phyloP scores from a whole-genome alignment of 2,113 vertebrate species.

The Nipponia nippon region DNA sequence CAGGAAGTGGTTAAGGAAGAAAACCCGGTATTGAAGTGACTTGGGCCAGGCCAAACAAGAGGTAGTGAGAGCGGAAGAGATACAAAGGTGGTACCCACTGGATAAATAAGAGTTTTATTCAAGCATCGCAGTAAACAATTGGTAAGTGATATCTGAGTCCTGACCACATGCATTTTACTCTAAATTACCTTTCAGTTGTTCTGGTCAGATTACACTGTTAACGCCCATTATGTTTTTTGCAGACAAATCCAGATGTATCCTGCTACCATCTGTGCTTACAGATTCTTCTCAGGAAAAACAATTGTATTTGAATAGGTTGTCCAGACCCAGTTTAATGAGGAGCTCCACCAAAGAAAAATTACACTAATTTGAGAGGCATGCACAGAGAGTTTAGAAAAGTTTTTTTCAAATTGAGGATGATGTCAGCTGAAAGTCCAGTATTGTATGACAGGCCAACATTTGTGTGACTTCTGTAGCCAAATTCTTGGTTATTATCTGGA shows the following conservation, averaged over 20 bases:
- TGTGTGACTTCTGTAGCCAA: not conserved
- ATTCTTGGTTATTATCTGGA: not conserved
- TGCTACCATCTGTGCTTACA: not conserved
- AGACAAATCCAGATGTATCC: not conserved
- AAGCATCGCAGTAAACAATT: not conserved
- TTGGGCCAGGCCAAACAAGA: not conserved
- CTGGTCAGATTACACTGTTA: not conserved
- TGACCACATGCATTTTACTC: not conserved
- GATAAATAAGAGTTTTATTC: not conserved
- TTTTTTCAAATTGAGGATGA: not conserved
- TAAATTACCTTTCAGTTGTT: not conserved
- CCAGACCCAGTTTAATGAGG: not conserved
- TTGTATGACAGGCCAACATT: not conserved
- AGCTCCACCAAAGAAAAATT: not conserved
- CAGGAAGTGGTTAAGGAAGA: not conserved
- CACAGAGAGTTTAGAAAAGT: not conserved
- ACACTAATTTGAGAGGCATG: not conserved
- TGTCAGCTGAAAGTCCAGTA: not conserved
- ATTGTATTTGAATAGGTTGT: not conserved
- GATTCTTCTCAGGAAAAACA: not conserved
- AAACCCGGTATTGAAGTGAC: rapidly evolving
- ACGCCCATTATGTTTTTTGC: not conserved
- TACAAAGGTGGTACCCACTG: not conserved
- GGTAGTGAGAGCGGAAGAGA: not conserved
- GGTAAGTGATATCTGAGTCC: not conserved